Conservation (phyloP, 2,888 invertebrate species). For the Blastobasis lacticolella region DNA sequence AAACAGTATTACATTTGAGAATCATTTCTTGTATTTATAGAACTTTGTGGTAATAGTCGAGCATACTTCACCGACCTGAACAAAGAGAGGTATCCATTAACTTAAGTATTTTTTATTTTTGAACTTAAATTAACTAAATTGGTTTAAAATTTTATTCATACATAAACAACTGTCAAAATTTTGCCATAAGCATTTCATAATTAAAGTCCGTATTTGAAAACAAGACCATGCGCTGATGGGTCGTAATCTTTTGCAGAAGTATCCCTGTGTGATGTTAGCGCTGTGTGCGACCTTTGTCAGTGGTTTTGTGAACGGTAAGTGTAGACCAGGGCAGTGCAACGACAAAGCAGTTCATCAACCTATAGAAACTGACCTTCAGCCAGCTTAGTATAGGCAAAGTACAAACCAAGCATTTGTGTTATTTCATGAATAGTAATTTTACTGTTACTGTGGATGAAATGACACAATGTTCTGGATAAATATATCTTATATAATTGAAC, state of each 20-base stretch:
- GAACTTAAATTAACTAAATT: constrained; percentile 26
- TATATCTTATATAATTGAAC: constrained; percentile 47
- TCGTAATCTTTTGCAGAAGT: constrained; percentile 88
- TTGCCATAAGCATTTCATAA: neutral
- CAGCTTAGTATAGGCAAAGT: constrained; percentile 51
- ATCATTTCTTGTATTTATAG: constrained; percentile 77
- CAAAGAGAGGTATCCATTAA: constrained; percentile 73
- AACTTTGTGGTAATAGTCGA: constrained; percentile 77
- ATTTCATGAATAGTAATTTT: constrained; percentile 38
- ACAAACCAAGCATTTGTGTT: constrained; percentile 45
- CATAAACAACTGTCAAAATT: constrained; percentile 4
- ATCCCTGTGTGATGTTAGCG: constrained; percentile 80
- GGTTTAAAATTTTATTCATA: constrained; percentile 15
- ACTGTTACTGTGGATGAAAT: constrained; percentile 34
- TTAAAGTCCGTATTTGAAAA: constrained; percentile 24
- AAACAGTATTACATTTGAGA: constrained; percentile 70
- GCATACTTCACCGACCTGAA: constrained; percentile 76
- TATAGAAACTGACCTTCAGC: constrained; percentile 33
- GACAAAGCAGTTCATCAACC: constrained; percentile 20
- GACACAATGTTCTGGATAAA: constrained; percentile 41
- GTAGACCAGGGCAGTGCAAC: constrained; percentile 67
- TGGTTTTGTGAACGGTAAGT: constrained; percentile 79
- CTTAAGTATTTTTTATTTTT: constrained; percentile 51
- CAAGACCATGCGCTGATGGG: constrained; percentile 77
- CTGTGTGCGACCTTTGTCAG: constrained; percentile 78